Percentiles rank a stretch among this genome's conserved stretches.
These are phyloP conservation scores for Neolamprologus sp. DNA, from an alignment of 2,113 vertebrate species.

Conservation along the genomic window DNA sequence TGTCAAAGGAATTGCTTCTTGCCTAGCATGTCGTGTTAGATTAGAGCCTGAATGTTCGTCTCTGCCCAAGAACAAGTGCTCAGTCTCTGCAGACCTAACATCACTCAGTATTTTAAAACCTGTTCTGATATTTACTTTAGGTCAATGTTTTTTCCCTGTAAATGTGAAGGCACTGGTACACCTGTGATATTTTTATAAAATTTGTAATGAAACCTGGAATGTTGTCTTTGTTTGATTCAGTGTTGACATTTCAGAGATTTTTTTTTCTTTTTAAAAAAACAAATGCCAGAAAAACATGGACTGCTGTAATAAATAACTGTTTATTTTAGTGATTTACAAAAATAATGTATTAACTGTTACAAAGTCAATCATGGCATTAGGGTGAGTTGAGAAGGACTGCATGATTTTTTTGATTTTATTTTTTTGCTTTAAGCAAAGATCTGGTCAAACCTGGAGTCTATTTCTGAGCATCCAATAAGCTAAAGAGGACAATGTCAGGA, in stretches of 20 bases:
- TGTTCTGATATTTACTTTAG: not conserved
- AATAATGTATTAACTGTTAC: conserved; percentile 34
- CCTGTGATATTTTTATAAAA: conserved; percentile 64
- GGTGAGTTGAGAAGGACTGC: not conserved
- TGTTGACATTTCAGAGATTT: not conserved
- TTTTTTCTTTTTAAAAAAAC: not conserved
- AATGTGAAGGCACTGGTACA: conserved; percentile 55
- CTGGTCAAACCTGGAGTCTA: conserved; percentile 1
- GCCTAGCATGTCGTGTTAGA: conserved; percentile 19
- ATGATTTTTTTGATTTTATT: not conserved
- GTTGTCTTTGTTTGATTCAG: not conserved
- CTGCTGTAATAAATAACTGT: conserved; percentile 54
- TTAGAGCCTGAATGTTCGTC: conserved; percentile 15
- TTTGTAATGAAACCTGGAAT: conserved; percentile 47
- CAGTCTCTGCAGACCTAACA: not conserved
- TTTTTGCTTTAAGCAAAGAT: not conserved
- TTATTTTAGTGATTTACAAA: conserved; percentile 68
- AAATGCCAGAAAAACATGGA: not conserved
- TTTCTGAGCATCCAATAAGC: conserved; percentile 22
- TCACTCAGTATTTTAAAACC: conserved; percentile 6
- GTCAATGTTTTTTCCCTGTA: conserved; percentile 27
- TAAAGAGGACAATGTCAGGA: not conserved
- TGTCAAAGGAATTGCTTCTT: not conserved
- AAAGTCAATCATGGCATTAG: conserved; percentile 19
- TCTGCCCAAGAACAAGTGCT: not conserved